These are phyloP conservation scores for Spongilla lacustris DNA, from an alignment of 37 sponge, comb jelly and placozoan genomes.

Conservation along the genomic window DNA sequence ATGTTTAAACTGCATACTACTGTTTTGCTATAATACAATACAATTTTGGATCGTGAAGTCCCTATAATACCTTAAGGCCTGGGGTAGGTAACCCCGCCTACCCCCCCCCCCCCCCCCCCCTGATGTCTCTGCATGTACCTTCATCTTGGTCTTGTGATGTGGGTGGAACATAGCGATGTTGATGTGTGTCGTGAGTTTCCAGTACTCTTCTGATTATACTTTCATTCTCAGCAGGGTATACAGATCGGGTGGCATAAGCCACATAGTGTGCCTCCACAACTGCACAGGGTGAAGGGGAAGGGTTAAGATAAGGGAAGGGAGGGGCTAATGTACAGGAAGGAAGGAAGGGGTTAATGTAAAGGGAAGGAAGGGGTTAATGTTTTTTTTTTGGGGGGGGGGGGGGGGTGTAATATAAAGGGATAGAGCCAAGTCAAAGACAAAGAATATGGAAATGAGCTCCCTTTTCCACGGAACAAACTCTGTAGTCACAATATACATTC, in stretches of 20 bases:
- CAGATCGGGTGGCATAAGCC: constrained; percentile 27
- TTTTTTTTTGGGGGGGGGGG: background rate
- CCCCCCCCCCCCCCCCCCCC: background rate
- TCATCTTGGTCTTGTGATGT: background rate
- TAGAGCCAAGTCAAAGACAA: background rate
- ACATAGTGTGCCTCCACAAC: constrained; percentile 21
- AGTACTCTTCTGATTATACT: background rate
- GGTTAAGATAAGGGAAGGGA: background rate
- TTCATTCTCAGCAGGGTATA: constrained; percentile 10
- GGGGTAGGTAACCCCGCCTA: background rate
- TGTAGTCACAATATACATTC: too few relatives aligned
- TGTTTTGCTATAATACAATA: too few relatives aligned
- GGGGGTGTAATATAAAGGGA: background rate
- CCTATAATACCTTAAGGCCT: too few relatives aligned
- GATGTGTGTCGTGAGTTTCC: background rate
- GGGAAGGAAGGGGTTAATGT: too few relatives aligned
- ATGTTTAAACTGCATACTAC: too few relatives aligned
- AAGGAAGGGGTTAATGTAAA: too few relatives aligned
- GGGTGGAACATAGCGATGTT: background rate
- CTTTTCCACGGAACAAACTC: background rate
- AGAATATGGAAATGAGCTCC: background rate
- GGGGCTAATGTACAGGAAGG: too few relatives aligned
- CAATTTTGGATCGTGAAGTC: too few relatives aligned
- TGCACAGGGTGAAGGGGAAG: background rate
- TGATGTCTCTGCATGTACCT: background rate